These are phyloP conservation scores for Cyprinodon tularosa DNA, from an alignment of 2,113 vertebrate genomes.

Conservation along the genomic window DNA sequence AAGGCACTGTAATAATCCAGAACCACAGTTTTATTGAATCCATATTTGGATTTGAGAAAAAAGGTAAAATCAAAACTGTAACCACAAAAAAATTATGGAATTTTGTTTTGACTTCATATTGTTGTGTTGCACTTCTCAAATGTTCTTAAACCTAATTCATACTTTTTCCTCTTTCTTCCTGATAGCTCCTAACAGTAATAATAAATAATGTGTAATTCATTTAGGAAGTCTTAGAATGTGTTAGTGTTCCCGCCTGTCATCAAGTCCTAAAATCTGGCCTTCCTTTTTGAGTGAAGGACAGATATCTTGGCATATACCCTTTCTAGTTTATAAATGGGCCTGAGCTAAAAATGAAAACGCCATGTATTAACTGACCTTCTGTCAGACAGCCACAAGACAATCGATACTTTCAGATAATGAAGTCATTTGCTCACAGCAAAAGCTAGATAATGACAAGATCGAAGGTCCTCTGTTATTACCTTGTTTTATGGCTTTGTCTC, in stretches of 20 bases:
- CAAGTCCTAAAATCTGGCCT: constrained; percentile 27
- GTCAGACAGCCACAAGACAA: constrained; percentile 46
- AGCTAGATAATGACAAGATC: constrained; percentile 44
- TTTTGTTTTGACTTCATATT: too few species aligned
- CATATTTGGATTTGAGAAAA: too few species aligned
- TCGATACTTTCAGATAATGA: constrained; percentile 71
- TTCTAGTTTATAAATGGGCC: constrained; percentile 56
- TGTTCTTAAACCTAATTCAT: neutral
- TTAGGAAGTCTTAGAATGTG: constrained; percentile 2
- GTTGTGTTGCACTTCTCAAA: neutral
- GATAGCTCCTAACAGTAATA: neutral
- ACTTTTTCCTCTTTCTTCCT: neutral
- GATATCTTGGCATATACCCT: constrained; percentile 33
- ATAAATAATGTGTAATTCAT: neutral
- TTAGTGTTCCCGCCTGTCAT: constrained; percentile 24
- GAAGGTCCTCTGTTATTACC: constrained; percentile 46
- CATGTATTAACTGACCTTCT: constrained; percentile 70
- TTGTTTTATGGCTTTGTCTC: constrained; percentile 52
- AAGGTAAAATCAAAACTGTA: too few species aligned
- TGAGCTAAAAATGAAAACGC: constrained; percentile 38
- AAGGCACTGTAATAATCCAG: too few species aligned
- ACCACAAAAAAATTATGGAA: too few species aligned
- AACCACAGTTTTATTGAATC: too few species aligned
- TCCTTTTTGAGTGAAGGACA: constrained; percentile 6
- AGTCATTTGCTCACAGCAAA: constrained; percentile 59